Conservation (phyloP, 2,888 invertebrate genomes). For the Petrolisthes cinctipes region DNA sequence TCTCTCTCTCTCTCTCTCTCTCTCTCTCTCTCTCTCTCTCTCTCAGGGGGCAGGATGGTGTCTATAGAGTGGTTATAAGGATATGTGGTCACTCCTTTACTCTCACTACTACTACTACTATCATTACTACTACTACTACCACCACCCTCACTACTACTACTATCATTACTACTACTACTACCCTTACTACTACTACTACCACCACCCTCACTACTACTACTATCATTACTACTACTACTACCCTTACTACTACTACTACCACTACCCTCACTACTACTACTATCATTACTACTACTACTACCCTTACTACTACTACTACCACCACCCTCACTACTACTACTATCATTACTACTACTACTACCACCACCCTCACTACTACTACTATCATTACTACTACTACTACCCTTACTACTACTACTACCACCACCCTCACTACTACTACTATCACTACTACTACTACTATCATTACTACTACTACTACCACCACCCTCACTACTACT, state of each 20-base stretch:
- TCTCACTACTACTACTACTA: neutral
- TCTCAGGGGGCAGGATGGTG: conserved; percentile 1
- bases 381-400: conserved; percentile 15
- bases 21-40: conserved; percentile 48
- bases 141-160: neutral
- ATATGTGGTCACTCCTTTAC: neutral
- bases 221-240: neutral
- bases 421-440: neutral
- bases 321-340: neutral
- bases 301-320: neutral
- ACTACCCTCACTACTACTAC: neutral
- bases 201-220: neutral
- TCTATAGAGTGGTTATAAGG: neutral
- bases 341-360: neutral
- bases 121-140: neutral
- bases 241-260: neutral
- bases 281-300: neutral
- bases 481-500: neutral
- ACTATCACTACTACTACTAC: neutral
- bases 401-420: neutral
- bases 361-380: neutral
- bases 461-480: neutral
- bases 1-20: conserved; percentile 61
- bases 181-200: neutral
- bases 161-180: neutral